phyloP scores from a whole-genome alignment of 2,888 invertebrate genomes.

The Zygaena filipendulae region DNA sequence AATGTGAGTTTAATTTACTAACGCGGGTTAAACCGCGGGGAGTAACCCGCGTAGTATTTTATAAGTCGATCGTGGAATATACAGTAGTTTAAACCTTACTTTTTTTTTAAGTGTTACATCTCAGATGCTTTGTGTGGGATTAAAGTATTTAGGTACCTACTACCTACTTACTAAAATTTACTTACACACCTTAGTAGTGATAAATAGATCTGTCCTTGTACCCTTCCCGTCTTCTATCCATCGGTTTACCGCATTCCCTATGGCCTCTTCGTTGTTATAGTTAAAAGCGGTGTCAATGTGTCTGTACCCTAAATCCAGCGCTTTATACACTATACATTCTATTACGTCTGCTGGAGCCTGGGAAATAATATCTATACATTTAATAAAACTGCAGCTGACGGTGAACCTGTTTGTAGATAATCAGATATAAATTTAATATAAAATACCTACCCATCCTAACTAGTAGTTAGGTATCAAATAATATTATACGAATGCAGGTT shows the following conservation, averaged over 20 bases:
- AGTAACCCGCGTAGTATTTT: too few relatives aligned
- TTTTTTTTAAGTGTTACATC: too few relatives aligned
- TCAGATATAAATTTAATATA: constrained; percentile 1
- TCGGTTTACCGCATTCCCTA: constrained; percentile 74
- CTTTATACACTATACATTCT: constrained; percentile 70
- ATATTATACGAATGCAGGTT: too few relatives aligned
- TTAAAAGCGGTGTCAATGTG: constrained; percentile 85
- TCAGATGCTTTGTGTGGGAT: too few relatives aligned
- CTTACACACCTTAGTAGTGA: constrained; percentile 78
- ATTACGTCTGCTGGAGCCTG: constrained; percentile 74
- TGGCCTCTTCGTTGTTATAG: constrained; percentile 81
- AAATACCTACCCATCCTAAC: neutral
- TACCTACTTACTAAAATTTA: too few relatives aligned
- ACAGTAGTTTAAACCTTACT: too few relatives aligned
- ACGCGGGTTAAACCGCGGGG: too few relatives aligned
- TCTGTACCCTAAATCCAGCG: constrained; percentile 77
- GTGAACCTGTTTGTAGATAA: constrained; percentile 4
- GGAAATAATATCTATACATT: too few relatives aligned
- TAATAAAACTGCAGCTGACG: constrained; percentile 10
- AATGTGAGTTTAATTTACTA: too few relatives aligned
- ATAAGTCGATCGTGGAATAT: too few relatives aligned
- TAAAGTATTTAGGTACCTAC: too few relatives aligned
- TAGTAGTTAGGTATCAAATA: neutral
- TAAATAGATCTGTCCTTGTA: constrained; percentile 77
- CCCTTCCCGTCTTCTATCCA: constrained; percentile 74